These are phyloP conservation scores for Lissonota sp. DNA, from an alignment of 2,888 invertebrate species.

Conservation along the genomic window DNA sequence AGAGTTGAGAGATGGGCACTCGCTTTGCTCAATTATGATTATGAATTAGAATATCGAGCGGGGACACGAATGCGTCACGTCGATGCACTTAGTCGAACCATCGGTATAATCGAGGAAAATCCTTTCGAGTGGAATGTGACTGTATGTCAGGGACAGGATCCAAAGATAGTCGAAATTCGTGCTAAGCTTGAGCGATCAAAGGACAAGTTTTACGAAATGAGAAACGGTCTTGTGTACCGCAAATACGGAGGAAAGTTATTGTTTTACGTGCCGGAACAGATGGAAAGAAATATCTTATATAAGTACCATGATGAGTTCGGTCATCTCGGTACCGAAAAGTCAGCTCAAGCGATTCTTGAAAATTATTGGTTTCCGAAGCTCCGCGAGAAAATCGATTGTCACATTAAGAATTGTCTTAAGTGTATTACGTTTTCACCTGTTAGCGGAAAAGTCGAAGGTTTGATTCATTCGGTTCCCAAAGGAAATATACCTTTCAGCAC, in stretches of 20 bases:
- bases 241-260: constrained; percentile 53
- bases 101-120: constrained; percentile 63
- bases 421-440: constrained; percentile 59
- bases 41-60: constrained; percentile 68
- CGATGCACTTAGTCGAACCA: constrained; percentile 69
- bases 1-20: constrained; percentile 74
- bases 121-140: constrained; percentile 61
- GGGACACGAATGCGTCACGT: constrained; percentile 71
- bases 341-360: constrained; percentile 41
- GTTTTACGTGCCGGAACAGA: constrained; percentile 65
- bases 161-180: constrained; percentile 46
- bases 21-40: constrained; percentile 71
- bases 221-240: constrained; percentile 65
- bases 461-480: constrained; percentile 62
- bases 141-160: constrained; percentile 57
- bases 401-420: constrained; percentile 64
- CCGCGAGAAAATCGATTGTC: constrained; percentile 35
- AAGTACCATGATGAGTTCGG: constrained; percentile 67
- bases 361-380: constrained; percentile 64
- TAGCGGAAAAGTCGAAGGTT: constrained; percentile 59
- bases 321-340: constrained; percentile 66
- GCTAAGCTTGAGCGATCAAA: constrained; percentile 41
- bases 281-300: constrained; percentile 58
- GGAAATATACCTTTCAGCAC: constrained; percentile 60
- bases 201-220: constrained; percentile 59